Evolutionary conservation across 2,888 invertebrate genomes (phyloP).

Genomic region (Ptycholaimellus sp.): DNA sequence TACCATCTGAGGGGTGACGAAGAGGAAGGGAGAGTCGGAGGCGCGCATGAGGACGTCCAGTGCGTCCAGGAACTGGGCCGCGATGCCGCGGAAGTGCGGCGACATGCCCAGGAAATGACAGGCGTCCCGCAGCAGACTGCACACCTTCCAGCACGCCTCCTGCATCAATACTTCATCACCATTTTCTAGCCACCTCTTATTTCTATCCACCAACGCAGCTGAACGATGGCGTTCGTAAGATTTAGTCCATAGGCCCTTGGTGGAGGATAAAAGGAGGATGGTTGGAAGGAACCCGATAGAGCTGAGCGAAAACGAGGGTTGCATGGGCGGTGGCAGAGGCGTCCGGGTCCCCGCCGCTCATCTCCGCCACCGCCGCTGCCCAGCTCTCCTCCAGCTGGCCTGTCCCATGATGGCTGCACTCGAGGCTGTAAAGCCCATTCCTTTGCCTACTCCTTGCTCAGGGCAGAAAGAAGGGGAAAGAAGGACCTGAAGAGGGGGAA

Average conservation of each 20-base stretch:
- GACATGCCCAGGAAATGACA: constrained; percentile 39
- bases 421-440: constrained; percentile 39
- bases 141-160: constrained; percentile 56
- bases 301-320: constrained; percentile 53
- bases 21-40: constrained; percentile 62
- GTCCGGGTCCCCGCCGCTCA: constrained; percentile 7
- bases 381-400: constrained; percentile 16
- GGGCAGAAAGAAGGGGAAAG: too few relatives aligned
- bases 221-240: too few relatives aligned
- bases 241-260: too few relatives aligned
- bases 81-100: constrained; percentile 25
- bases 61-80: constrained; percentile 35
- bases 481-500: too few relatives aligned
- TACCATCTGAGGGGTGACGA: constrained; percentile 44
- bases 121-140: constrained; percentile 47
- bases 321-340: constrained; percentile 33
- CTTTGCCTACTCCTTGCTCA: too few relatives aligned
- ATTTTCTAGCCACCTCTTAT: too few relatives aligned
- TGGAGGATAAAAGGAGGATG: background rate
- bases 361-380: background rate
- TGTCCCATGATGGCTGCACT: constrained; percentile 14
- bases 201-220: too few relatives aligned
- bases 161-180: constrained; percentile 26
- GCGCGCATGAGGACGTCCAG: constrained; percentile 37
- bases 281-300: constrained; percentile 39